phyloP scores from a whole-genome alignment of 2,888 invertebrate species.

The Phalera bucephala region DNA sequence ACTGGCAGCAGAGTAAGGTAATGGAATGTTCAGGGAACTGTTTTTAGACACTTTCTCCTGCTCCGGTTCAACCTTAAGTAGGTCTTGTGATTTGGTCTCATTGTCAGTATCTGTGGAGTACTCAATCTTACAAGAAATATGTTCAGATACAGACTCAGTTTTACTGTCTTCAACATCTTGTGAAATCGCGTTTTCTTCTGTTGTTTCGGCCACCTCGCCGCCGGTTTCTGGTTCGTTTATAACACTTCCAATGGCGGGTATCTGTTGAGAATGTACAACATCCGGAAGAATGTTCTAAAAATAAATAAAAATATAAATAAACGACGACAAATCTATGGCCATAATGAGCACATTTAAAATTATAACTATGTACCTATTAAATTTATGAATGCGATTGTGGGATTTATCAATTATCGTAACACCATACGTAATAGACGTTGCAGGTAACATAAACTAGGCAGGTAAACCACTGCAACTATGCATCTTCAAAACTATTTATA shows the following conservation, averaged over 20 bases:
- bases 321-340: slow-evolving; percentile 28
- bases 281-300: slow-evolving; percentile 82
- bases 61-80: slow-evolving; percentile 42
- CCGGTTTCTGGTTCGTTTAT: slow-evolving; percentile 45
- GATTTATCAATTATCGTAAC: too few species aligned
- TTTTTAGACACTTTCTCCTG: slow-evolving; percentile 41
- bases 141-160: slow-evolving; percentile 73
- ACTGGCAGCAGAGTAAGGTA: slow-evolving; percentile 41
- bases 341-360: slow-evolving; percentile 6
- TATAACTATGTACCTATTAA: too few species aligned
- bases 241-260: slow-evolving; percentile 55
- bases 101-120: slow-evolving; percentile 60
- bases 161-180: slow-evolving; percentile 51
- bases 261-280: slow-evolving; percentile 79
- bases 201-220: slow-evolving; percentile 39
- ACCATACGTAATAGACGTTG: not conserved
- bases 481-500: slow-evolving; percentile 67
- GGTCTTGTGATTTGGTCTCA: slow-evolving; percentile 33
- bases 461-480: slow-evolving; percentile 49
- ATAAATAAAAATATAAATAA: slow-evolving; percentile 71
- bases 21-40: slow-evolving; percentile 45
- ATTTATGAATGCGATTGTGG: too few species aligned
- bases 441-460: slow-evolving; percentile 27
- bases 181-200: slow-evolving; percentile 31
- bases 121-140: slow-evolving; percentile 65